A percentile compares a stretch with the other conserved stretches of the same genome.
These are phyloP conservation scores for Octonoba sinensis DNA, from an alignment of 2,888 invertebrate species.

Conservation along the genomic window DNA sequence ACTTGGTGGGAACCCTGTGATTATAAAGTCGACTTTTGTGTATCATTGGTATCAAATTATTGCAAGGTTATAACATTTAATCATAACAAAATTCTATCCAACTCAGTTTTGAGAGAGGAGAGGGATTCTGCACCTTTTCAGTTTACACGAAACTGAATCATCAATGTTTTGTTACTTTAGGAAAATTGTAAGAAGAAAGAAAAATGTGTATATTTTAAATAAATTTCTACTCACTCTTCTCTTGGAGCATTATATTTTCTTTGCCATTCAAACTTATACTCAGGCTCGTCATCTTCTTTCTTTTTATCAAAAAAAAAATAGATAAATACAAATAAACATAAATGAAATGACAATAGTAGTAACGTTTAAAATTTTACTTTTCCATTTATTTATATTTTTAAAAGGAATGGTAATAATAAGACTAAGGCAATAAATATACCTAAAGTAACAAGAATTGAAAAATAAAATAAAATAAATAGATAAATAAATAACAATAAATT, in stretches of 20 bases:
- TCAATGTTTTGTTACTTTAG: too few relatives aligned
- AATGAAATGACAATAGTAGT: neutral
- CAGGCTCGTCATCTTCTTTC: slow-evolving; percentile 92
- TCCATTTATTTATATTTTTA: neutral
- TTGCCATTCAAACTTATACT: slow-evolving; percentile 99
- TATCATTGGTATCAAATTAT: too few relatives aligned
- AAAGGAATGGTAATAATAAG: neutral
- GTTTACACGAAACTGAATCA: too few relatives aligned
- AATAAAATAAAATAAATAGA: too few relatives aligned
- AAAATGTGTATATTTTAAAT: too few relatives aligned
- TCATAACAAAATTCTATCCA: too few relatives aligned
- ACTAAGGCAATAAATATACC: neutral
- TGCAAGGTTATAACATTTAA: too few relatives aligned
- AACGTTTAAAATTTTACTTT: neutral
- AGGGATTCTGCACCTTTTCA: too few relatives aligned
- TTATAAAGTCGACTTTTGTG: too few relatives aligned
- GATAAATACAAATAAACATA: slow-evolving; percentile 24
- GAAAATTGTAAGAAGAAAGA: too few relatives aligned
- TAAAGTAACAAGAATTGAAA: neutral
- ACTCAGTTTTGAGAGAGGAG: too few relatives aligned
- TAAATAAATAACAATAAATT: neutral
- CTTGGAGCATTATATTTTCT: slow-evolving; percentile 98
- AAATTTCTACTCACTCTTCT: slow-evolving; percentile 78
- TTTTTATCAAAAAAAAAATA: slow-evolving; percentile 70
- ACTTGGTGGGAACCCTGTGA: too few relatives aligned